phyloP scores from a whole-genome alignment of 2,797 vertebrate genomes.

The Nyctalus aviator region DNA sequence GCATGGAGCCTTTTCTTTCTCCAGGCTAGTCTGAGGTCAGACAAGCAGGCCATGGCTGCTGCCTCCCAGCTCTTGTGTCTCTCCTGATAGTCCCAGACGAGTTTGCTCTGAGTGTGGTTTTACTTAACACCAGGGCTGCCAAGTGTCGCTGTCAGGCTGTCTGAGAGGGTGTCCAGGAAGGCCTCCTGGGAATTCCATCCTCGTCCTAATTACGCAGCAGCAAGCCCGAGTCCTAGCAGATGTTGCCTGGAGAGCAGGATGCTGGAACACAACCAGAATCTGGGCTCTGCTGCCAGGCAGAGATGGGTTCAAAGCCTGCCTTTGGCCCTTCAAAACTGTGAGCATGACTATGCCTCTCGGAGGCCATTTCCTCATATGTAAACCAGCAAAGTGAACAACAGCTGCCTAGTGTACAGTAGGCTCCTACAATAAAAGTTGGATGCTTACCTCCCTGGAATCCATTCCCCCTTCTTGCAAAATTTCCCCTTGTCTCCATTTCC shows the following conservation, averaged over 20 bases:
- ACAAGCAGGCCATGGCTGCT: neutral
- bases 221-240: constrained; percentile 14
- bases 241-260: neutral
- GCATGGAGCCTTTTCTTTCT: neutral
- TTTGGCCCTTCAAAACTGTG: neutral
- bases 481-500: neutral
- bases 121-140: constrained; percentile 28
- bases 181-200: neutral
- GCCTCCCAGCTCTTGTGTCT: neutral
- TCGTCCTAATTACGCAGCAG: neutral
- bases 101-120: constrained; percentile 33
- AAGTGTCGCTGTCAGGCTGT: constrained; percentile 43
- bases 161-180: constrained; percentile 14
- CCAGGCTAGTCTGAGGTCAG: neutral
- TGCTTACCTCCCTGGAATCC: neutral
- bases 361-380: neutral
- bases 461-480: neutral
- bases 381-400: neutral
- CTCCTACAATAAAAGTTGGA: neutral
- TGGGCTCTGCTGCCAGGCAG: neutral
- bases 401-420: neutral
- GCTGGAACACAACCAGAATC: neutral
- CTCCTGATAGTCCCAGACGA: neutral
- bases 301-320: neutral
- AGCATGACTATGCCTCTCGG: neutral